Evolutionary conservation across 2,797 vertebrate species (phyloP), one percentile per base, ranked within the genome.

Genomic region (Heterohyrax brucei): DNA sequence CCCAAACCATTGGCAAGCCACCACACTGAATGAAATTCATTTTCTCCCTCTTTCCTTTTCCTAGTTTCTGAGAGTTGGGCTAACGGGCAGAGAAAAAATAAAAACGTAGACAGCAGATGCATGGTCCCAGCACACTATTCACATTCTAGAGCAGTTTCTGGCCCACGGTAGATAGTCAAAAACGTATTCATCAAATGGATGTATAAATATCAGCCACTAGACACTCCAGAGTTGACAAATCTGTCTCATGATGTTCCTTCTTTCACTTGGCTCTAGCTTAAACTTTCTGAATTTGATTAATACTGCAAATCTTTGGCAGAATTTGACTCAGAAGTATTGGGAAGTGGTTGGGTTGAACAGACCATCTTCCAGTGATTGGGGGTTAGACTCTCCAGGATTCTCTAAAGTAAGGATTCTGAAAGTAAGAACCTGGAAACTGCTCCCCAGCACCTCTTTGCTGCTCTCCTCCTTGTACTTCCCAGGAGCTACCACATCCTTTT

Each of bases 41-140:
- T 83, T 78, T 56, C 33, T 56, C 80, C 68, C 64, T 50, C 68
- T 89, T n/a, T 53, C 30, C 59, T 82, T 82, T 89, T 19, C 53
- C 61, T 96, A 87, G 50, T 88, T 83, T 96, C 79, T 70, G 66
- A 80, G 87, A 89, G 22, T 48, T 75, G 53, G 44, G 33, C 28
- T 73, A 24, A 76, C 33, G 79, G 90, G 16, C 44, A 48, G 46
- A 72, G 66, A 76, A 33, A 75, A 44, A 86, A 59, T n/a, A 13
- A 75, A 53, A 89, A 77, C 4, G 8, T 19, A 8, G 62, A 64
- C 12, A 87, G 85, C 16, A 28, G 44, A 81, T 2, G 48, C 33
- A 46, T 79, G 90, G 28, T 46, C 33, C 39, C 19, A 22, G 22
- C 75, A 44, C 13, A 80, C 33, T 16, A 30, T 30, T 72, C 22